Evolutionary conservation across 2,888 invertebrate genomes (phyloP).

Genomic region (Eudasyphora cyanicolor): DNA sequence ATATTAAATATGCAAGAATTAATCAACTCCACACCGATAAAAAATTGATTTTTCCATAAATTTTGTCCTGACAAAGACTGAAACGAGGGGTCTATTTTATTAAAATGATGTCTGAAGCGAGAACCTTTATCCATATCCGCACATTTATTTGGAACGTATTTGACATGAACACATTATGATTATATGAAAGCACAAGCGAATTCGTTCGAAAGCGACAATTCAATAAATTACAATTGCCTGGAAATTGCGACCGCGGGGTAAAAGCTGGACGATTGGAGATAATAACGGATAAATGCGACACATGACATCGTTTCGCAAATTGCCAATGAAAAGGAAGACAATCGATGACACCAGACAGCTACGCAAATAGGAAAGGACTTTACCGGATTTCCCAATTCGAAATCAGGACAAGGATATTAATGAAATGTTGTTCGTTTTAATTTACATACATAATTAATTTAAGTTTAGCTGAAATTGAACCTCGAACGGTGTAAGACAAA

Average conservation of each 20-base stretch:
- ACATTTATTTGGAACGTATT: neutral
- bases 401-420: too few relatives aligned
- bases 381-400: neutral
- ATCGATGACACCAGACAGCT: neutral
- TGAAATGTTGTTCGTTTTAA: too few relatives aligned
- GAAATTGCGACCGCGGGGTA: neutral
- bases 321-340: too few relatives aligned
- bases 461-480: too few relatives aligned
- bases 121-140: neutral
- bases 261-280: too few relatives aligned
- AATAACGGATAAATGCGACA: too few relatives aligned
- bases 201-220: neutral
- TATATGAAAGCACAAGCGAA: neutral
- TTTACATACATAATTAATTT: too few relatives aligned
- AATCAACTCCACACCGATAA: neutral
- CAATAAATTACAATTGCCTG: neutral
- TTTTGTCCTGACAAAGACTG: neutral
- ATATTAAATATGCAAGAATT: too few relatives aligned
- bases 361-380: neutral
- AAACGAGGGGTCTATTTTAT: too few relatives aligned
- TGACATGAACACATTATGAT: neutral
- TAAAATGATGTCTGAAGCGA: too few relatives aligned
- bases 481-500: too few relatives aligned
- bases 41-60: neutral
- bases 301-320: neutral